Percentiles rank a stretch among this genome's conserved stretches.
These are phyloP conservation scores for Lasioglossum marginatum DNA, from an alignment of 2,888 invertebrate species.

Conservation along the genomic window DNA sequence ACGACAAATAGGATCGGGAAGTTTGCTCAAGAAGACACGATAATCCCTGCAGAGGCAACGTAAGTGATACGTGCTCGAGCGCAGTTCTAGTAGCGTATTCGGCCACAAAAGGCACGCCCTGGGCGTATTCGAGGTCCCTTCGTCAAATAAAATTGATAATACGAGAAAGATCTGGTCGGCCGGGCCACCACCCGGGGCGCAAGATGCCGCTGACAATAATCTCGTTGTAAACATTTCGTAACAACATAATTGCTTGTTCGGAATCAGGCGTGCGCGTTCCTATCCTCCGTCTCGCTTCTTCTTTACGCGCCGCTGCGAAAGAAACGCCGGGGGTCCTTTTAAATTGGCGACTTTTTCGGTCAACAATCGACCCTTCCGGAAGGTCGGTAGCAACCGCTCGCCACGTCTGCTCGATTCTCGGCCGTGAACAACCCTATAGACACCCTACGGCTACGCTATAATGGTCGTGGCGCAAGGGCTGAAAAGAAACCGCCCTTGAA, in stretches of 20 bases:
- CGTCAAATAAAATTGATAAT: conserved; percentile 81
- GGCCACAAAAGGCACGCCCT: conserved; percentile 74
- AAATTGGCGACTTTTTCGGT: conserved; percentile 85
- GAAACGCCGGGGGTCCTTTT: conserved; percentile 82
- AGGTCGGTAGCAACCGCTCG: conserved; percentile 75
- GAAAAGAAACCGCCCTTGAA: conserved; percentile 75
- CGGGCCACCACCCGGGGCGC: conserved; percentile 77
- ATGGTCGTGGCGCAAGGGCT: conserved; percentile 76
- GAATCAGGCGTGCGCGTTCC: conserved; percentile 70
- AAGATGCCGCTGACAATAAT: conserved; percentile 84
- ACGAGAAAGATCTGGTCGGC: conserved; percentile 59
- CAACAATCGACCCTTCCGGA: conserved; percentile 84
- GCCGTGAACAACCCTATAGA: conserved; percentile 77
- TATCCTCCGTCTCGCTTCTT: conserved; percentile 46
- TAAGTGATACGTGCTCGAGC: conserved; percentile 53
- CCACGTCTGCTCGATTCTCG: conserved; percentile 72
- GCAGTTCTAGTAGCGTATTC: conserved; percentile 50
- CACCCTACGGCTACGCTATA: conserved; percentile 81
- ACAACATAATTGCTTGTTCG: conserved; percentile 83
- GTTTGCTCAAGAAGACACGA: background rate
- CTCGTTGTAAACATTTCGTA: conserved; percentile 84
- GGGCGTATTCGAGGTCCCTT: conserved; percentile 73
- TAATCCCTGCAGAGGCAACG: conserved; percentile 24
- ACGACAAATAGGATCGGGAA: background rate
- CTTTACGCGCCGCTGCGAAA: conserved; percentile 62